Base-by-base conservation (phyloP, 2,113 vertebrate species). In the Atrichornis clamosus region DNA sequence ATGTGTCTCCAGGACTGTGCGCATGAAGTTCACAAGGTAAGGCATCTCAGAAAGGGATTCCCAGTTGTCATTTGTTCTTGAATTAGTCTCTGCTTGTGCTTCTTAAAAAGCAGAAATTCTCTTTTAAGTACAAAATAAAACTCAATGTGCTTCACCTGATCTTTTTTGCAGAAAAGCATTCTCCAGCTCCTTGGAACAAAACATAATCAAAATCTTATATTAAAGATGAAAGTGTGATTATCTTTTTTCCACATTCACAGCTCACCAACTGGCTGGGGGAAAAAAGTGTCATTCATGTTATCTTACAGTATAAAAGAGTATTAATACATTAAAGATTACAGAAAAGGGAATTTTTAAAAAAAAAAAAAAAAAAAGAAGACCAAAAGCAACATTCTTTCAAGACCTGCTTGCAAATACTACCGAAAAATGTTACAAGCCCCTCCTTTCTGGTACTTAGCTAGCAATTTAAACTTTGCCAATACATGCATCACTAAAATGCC, bases 401-500 rank as follows among this genome's bases (percentile, higher is more conserved):
- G 64, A 93, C 26, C 24, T 35, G 52, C 33, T 92, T 87, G 44
- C 49, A 90, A 63, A 75, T 78, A 73, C 27, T 82, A 64, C n/a
- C 52, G 35, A 56, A 88, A 93, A 86, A 75, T 1, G 0, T 74
- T 75, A 74, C 41, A 68, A 68, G 49, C 64, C 70, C 52, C 47
- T 86, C 79, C 68, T 78, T 89, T 59, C 75, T 90, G 44, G 35
- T 93, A 67, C 68, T 84, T 73, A 33, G 60, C 59, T 92, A 50
- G 82, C 68, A 96, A 94, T 80, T 78, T 67, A 77, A 60, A 28
- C 85, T 93, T 93, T 84, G 79, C 93, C 72, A 95, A 84, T 78
- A 41, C 33, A 88, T 39, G 68, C 95, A 95, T 94, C 93, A 93
- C 85, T 84, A 84, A 95, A 95, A 96, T 75, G 73, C 80, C 90